A percentile compares a stretch with the other conserved stretches of the same genome.
Conservation (phyloP, 2,797 vertebrate species). For the Enteromius paludinosus region DNA sequence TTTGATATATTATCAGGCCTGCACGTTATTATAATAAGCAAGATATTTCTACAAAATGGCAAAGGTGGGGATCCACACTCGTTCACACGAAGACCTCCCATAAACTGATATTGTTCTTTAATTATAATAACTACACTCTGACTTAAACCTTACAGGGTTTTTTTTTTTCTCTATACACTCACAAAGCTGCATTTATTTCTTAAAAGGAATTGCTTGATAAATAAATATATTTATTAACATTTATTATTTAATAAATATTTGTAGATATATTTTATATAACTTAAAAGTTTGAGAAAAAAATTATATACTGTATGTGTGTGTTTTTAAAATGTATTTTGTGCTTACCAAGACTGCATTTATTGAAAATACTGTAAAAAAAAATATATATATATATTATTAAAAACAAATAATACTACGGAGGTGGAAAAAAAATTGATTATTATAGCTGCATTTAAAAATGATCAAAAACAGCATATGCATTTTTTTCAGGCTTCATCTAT, state of each 20-base stretch:
- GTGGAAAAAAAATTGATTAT: not conserved
- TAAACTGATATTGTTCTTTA: not conserved
- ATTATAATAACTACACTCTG: not conserved
- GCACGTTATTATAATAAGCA: not conserved
- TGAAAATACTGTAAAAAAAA: not conserved
- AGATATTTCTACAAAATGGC: not conserved
- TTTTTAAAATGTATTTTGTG: not conserved
- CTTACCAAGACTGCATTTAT: not conserved
- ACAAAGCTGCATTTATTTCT: not conserved
- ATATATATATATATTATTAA: too few species aligned
- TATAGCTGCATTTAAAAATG: not conserved
- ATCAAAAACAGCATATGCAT: not conserved
- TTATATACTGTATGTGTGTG: not conserved
- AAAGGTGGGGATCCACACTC: not conserved
- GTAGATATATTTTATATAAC: not conserved
- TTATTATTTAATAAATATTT: not conserved
- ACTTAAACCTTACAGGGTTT: not conserved
- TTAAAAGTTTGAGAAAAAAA: too few species aligned
- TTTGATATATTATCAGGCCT: conserved; percentile 5
- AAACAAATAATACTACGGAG: too few species aligned
- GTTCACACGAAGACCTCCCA: not conserved
- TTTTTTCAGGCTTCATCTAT: not conserved
- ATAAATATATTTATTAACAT: not conserved
- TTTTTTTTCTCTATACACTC: not conserved
- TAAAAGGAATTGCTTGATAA: not conserved